A percentile compares a stretch with the other conserved stretches of the same genome.
Conservation (phyloP, 2,113 vertebrate genomes). For the Eudyptes chrysolophus region DNA sequence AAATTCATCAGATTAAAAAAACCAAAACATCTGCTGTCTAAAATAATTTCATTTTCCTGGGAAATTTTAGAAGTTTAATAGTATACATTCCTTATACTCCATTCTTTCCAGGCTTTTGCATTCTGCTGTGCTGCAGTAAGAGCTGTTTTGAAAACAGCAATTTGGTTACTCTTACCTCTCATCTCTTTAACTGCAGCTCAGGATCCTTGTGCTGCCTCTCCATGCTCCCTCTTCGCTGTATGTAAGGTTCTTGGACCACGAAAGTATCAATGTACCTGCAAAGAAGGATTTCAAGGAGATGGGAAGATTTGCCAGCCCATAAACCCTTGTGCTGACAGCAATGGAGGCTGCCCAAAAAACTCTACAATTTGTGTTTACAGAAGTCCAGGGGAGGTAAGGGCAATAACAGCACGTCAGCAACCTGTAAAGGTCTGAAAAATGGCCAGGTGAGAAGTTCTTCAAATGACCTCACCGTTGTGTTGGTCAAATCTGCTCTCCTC, state of each 20-base stretch:
- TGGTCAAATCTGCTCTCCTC: background rate
- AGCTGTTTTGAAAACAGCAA: background rate
- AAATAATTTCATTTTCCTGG: background rate
- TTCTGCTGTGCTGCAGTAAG: background rate
- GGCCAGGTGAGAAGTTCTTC: background rate
- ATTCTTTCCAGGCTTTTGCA: background rate
- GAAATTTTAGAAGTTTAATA: background rate
- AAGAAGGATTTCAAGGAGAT: constrained; percentile 81
- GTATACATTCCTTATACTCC: background rate
- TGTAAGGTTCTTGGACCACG: constrained; percentile 73
- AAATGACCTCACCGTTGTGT: background rate
- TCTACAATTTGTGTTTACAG: constrained; percentile 82
- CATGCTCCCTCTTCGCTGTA: constrained; percentile 80
- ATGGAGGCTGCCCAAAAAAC: constrained; percentile 86
- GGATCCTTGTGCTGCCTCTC: constrained; percentile 74
- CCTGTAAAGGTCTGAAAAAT: background rate
- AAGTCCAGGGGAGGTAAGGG: constrained; percentile 84
- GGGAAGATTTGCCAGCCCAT: constrained; percentile 83
- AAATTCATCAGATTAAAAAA: background rate
- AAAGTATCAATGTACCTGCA: constrained; percentile 81
- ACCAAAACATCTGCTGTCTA: background rate
- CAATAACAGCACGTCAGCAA: background rate
- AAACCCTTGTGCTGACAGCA: constrained; percentile 82
- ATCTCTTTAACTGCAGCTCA: constrained; percentile 46
- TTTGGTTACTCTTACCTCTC: background rate